phyloP scores from a whole-genome alignment of 2,113 vertebrate genomes.

The Orthochromis malagaraziensis region DNA sequence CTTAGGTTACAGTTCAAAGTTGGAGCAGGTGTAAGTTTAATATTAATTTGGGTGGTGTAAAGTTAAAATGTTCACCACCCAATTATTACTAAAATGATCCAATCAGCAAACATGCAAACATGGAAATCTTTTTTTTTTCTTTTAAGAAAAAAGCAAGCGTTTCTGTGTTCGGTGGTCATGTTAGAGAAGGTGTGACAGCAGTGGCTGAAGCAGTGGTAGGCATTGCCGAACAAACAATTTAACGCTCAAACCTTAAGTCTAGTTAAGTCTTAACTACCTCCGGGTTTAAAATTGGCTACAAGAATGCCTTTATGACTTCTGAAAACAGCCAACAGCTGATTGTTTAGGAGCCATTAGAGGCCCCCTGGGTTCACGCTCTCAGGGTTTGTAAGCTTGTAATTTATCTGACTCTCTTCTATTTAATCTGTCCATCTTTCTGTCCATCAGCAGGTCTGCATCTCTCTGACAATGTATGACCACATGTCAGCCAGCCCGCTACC shows the following conservation, averaged over 20 bases:
- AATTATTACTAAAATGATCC: neutral
- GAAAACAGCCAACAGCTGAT: neutral
- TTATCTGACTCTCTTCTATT: neutral
- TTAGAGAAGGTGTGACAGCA: neutral
- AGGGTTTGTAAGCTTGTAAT: neutral
- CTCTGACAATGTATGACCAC: constrained; percentile 58
- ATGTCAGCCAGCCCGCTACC: constrained; percentile 43
- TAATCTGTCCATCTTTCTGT: neutral
- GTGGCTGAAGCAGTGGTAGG: neutral
- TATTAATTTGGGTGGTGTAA: neutral
- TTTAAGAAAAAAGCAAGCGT: neutral
- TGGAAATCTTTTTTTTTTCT: neutral
- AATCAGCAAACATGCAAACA: neutral
- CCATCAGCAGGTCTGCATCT: constrained; percentile 13
- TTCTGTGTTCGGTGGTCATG: neutral
- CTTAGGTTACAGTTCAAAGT: neutral
- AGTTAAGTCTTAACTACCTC: neutral
- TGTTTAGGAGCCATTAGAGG: neutral
- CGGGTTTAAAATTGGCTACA: neutral
- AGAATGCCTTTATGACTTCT: neutral
- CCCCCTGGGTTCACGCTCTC: neutral
- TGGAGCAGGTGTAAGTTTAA: neutral
- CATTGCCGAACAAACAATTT: neutral
- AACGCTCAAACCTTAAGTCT: neutral
- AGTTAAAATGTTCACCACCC: neutral